Conservation (phyloP, 2,113 vertebrate species). For the Propithecus coquereli region DNA sequence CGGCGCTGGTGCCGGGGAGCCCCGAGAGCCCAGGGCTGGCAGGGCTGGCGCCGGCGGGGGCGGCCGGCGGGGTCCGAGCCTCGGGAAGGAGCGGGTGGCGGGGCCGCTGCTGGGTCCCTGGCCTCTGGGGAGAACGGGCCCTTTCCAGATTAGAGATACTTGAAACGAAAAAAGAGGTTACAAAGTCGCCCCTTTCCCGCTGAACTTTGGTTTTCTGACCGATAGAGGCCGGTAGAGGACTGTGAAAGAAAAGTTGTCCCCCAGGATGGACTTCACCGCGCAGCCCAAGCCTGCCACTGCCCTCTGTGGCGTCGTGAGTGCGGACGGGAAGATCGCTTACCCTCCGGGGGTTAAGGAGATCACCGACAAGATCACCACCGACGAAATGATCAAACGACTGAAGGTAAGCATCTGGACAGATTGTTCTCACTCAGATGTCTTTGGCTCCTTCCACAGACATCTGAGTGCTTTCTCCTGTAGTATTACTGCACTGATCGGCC, state of each 20-base stretch:
- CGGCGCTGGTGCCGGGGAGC: not conserved
- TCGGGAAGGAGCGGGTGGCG: not conserved
- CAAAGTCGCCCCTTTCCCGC: slow-evolving; percentile 85
- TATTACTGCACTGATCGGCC: not conserved
- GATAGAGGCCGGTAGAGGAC: slow-evolving; percentile 99
- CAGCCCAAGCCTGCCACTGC: slow-evolving; percentile 88
- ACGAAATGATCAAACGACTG: slow-evolving; percentile 97
- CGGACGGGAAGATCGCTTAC: slow-evolving; percentile 94
- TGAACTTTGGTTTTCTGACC: slow-evolving; percentile 99
- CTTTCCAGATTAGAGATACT: slow-evolving; percentile 78
- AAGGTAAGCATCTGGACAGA: slow-evolving; percentile 87
- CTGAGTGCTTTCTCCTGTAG: not conserved
- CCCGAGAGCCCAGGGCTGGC: not conserved
- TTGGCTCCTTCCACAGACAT: not conserved
- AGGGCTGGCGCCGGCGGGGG: not conserved
- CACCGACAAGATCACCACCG: slow-evolving; percentile 98
- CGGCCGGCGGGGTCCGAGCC: not conserved
- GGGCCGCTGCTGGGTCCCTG: not conserved
- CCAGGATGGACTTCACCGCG: slow-evolving; percentile 94
- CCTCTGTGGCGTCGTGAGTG: slow-evolving; percentile 71
- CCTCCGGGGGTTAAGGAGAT: slow-evolving; percentile 99
- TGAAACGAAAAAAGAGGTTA: slow-evolving; percentile 83
- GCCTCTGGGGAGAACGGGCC: slow-evolving; percentile 56
- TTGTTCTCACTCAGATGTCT: not conserved
- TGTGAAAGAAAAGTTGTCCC: slow-evolving; percentile 86